Conservation (phyloP, 92 coral and sea anemone species). For the Epizoanthus stellaris region DNA sequence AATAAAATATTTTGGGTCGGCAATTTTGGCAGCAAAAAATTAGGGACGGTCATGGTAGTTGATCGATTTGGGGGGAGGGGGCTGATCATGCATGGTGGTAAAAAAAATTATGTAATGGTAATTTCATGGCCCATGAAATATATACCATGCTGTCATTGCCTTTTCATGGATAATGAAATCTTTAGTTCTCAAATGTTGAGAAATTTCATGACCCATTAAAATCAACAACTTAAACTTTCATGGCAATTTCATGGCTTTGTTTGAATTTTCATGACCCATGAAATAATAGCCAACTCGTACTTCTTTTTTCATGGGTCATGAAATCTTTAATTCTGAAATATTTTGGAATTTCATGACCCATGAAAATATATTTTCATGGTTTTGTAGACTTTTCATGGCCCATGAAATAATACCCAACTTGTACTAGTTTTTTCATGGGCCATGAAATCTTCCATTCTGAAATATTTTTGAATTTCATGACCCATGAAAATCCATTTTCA, state of each 20-base stretch:
- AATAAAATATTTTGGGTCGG: no score
- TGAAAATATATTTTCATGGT: not conserved
- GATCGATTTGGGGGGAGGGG: no score
- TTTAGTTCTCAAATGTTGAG: not conserved
- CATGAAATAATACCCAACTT: slow-evolving; percentile 10
- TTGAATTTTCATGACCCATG: slow-evolving; percentile 10
- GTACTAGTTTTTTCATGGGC: slow-evolving; percentile 10
- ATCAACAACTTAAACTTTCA: not conserved
- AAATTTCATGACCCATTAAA: slow-evolving; percentile 11
- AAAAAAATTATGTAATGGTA: no score
- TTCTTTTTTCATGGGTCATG: slow-evolving; percentile 7
- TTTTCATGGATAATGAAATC: slow-evolving; percentile 17
- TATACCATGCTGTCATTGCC: not conserved
- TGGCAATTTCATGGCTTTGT: not conserved
- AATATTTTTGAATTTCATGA: slow-evolving; percentile 12
- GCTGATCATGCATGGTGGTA: no score
- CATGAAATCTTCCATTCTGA: slow-evolving; percentile 2
- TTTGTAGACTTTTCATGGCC: slow-evolving; percentile 10
- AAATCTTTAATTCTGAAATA: not conserved
- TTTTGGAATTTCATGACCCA: slow-evolving; percentile 11
- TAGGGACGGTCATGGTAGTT: no score
- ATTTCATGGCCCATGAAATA: not conserved
- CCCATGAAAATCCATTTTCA: not conserved
- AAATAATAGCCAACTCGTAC: slow-evolving; percentile 4
- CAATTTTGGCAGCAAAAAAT: no score